These are phyloP conservation scores for Pomatostomus ruficeps DNA, from an alignment of 2,113 vertebrate genomes.

Conservation along the genomic window DNA sequence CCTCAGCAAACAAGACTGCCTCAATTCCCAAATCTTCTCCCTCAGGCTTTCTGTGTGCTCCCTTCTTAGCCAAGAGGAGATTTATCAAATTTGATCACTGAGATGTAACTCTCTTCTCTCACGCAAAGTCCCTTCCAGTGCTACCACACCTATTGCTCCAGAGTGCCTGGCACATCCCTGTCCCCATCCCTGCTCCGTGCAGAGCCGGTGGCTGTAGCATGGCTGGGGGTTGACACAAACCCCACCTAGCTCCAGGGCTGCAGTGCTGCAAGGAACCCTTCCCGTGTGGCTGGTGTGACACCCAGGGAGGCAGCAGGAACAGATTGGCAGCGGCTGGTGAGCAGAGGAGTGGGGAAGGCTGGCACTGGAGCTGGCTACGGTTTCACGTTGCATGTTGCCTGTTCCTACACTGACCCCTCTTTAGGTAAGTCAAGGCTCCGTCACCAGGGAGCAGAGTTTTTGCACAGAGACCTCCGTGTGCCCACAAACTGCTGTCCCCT, in stretches of 20 bases:
- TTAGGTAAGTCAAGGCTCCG: neutral
- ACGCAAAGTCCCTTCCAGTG: neutral
- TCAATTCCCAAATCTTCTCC: neutral
- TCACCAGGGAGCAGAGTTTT: rapidly evolving
- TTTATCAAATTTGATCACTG: neutral
- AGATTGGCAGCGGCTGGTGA: neutral
- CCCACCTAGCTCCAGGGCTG: neutral
- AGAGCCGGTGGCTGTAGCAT: neutral
- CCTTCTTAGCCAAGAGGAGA: neutral
- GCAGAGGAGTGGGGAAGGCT: neutral
- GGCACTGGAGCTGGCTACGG: rapidly evolving
- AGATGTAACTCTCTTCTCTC: neutral
- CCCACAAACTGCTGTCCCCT: neutral
- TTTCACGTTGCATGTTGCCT: rapidly evolving
- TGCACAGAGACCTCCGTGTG: rapidly evolving
- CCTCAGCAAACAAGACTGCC: neutral
- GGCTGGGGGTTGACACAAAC: neutral
- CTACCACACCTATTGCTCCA: neutral
- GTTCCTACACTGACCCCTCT: neutral
- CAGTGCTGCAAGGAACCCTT: neutral
- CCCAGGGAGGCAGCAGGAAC: neutral
- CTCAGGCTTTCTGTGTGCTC: neutral
- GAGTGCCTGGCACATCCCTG: rapidly evolving
- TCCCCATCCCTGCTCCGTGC: rapidly evolving
- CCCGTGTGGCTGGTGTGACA: rapidly evolving